Evolutionary conservation across 2,797 vertebrate species (phyloP).

Genomic region (Karalla daura): DNA sequence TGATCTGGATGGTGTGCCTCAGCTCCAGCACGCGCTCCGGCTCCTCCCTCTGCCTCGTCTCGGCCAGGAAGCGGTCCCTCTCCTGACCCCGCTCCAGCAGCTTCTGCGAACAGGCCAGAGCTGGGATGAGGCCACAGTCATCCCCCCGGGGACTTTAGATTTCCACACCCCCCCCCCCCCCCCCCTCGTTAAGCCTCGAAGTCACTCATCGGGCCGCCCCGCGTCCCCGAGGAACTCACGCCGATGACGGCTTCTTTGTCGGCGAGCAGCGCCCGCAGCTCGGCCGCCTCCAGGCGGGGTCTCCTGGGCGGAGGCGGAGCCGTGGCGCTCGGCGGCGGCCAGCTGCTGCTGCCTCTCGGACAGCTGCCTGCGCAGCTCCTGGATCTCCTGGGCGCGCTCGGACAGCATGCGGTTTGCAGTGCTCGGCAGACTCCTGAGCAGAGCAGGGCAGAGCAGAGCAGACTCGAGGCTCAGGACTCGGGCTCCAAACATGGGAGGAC

Average conservation of each 20-base stretch:
- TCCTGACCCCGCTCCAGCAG: slow-evolving; percentile 81
- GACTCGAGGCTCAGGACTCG: too few relatives aligned
- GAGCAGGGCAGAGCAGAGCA: slow-evolving; percentile 5
- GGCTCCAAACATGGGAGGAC: too few relatives aligned
- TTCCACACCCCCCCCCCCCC: too few relatives aligned
- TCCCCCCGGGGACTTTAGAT: slow-evolving; percentile 8
- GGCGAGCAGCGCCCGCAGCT: slow-evolving; percentile 75
- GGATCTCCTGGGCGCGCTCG: slow-evolving; percentile 80
- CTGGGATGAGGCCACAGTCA: background rate
- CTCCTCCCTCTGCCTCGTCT: slow-evolving; percentile 69
- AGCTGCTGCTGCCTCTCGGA: slow-evolving; percentile 78
- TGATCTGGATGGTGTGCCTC: slow-evolving; percentile 83
- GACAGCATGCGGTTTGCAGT: slow-evolving; percentile 79
- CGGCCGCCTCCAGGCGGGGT: slow-evolving; percentile 72
- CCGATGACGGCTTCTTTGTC: slow-evolving; percentile 85
- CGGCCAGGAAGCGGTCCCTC: slow-evolving; percentile 74
- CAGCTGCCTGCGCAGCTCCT: slow-evolving; percentile 82
- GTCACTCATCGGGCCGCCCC: too few relatives aligned
- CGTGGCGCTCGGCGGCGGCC: slow-evolving; percentile 70
- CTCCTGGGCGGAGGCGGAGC: slow-evolving; percentile 70
- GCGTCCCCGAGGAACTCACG: slow-evolving; percentile 72
- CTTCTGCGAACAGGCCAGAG: slow-evolving; percentile 78
- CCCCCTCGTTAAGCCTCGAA: too few relatives aligned
- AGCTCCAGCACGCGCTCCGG: slow-evolving; percentile 78
- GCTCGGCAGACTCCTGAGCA: slow-evolving; percentile 83